Base-by-base conservation (phyloP, 2,888 invertebrate species). In the Brenthis daphne region DNA sequence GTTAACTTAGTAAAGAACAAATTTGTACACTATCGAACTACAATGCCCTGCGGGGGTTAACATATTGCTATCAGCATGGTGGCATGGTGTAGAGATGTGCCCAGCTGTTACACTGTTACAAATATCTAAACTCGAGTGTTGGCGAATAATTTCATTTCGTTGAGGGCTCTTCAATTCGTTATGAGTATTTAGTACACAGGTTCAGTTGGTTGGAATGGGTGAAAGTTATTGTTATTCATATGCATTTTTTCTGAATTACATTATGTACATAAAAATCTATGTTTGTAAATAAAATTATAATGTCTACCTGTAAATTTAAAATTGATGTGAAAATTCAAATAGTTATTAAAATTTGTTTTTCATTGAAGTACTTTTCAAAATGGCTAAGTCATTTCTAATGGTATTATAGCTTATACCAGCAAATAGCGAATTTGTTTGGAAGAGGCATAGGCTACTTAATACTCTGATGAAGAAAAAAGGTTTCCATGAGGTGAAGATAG, bases 121-220 rank as follows among this genome's bases (percentile, higher is more conserved):
- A 71, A 73, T 69, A 69, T 70, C 65, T 63, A 61, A 51, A 69
- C 68, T 69, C 65, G 64, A 73, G 64, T 72, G 68, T 61, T 67
- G 71, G 66, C 64, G 75, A 76, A 76, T 79, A 79, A 81, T 80
- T 79, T 66, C 72, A 77, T 71, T 68, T 65, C 37, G 57, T 68
- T 14, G 73, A 80, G 79, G 70, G 75, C 71, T 76, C 79, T 79
- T 77, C 69, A 73, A 79, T 81, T 77, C 73, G 61, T 77, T 71
- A 72, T 77, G 77, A 76, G 75, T 64, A 55, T 69, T 70, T 65
- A 64, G 24, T 68, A 64, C 69, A 56, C 29, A 54, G 33, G 71
- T 71, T 56, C 37, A 57, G 29, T 47, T 61, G 20, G 12, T 16
- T n/a, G 29, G 12, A n/a, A 51, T 33, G 33, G 50, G 61, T 29